Percentiles rank a stretch among this genome's conserved stretches.
Evolutionary conservation across 2,113 vertebrate genomes (phyloP).

Genomic region (Oncorhynchus kisutch): DNA sequence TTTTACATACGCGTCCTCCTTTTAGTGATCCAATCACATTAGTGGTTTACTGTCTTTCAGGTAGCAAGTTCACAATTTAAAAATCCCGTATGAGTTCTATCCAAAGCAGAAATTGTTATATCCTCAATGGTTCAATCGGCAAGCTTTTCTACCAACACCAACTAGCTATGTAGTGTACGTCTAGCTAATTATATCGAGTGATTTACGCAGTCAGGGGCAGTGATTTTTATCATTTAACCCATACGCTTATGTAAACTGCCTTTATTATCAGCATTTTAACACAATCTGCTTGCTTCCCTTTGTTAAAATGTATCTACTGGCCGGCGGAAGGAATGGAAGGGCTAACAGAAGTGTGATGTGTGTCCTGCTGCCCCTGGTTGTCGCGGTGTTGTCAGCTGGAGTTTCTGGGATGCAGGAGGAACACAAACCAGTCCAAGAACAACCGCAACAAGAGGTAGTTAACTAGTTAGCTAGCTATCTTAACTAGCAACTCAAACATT

Average conservation of each 20-base stretch:
- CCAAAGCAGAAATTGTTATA: too few species aligned
- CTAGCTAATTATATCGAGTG: slow-evolving; percentile 24
- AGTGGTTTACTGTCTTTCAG: background rate
- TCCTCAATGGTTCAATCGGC: background rate
- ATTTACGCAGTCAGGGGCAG: slow-evolving; percentile 1
- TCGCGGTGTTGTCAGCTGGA: slow-evolving; percentile 47
- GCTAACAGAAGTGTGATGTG: slow-evolving; percentile 24
- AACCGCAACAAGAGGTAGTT: slow-evolving; percentile 62
- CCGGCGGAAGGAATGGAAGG: slow-evolving; percentile 45
- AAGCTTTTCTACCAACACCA: background rate
- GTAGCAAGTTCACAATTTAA: background rate
- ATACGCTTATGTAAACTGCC: background rate
- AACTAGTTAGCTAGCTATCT: background rate
- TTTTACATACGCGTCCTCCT: background rate
- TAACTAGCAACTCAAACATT: background rate
- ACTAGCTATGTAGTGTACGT: slow-evolving; percentile 46
- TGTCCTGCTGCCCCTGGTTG: slow-evolving; percentile 45
- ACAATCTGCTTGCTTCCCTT: background rate
- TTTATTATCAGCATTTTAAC: background rate
- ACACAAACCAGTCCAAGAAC: slow-evolving; percentile 52
- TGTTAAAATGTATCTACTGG: slow-evolving; percentile 59
- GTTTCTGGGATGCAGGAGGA: slow-evolving; percentile 68
- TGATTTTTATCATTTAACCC: background rate
- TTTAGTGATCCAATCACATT: slow-evolving; percentile 44
- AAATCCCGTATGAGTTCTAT: slow-evolving; percentile 3